Percentiles rank a stretch among this genome's conserved stretches.
These are phyloP conservation scores for Marmota monax DNA, from an alignment of 2,113 vertebrate genomes.

Conservation along the genomic window DNA sequence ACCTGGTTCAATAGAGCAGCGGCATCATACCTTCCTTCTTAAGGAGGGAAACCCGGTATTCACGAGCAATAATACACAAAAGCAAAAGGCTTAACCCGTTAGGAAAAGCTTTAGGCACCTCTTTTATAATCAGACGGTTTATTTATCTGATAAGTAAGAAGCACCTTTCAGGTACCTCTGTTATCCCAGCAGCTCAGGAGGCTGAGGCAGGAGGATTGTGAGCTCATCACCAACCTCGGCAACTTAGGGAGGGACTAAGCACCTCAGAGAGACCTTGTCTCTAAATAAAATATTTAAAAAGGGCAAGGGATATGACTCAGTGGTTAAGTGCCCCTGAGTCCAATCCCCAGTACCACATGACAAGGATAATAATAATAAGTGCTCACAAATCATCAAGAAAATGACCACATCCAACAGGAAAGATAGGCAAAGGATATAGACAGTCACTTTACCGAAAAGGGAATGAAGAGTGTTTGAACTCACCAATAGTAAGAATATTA, in stretches of 20 bases:
- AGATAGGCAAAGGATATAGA: background rate
- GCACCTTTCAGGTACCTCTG: background rate
- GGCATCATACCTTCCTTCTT: background rate
- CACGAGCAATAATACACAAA: background rate
- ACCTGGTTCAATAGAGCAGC: background rate
- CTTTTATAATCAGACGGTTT: background rate
- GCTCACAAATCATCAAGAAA: background rate
- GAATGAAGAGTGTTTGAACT: background rate
- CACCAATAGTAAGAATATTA: background rate
- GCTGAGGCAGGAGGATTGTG: no score
- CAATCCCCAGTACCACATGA: no score
- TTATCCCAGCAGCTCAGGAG: no score
- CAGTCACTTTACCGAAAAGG: background rate
- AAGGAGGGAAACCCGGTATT: background rate
- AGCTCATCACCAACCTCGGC: no score
- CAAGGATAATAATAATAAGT: no score
- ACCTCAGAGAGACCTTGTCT: no score
- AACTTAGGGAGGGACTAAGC: no score
- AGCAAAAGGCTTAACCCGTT: background rate
- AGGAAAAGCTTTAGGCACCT: background rate
- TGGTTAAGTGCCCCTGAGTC: no score
- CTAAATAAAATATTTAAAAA: no score
- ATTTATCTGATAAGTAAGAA: constrained; percentile 28
- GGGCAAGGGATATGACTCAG: no score
- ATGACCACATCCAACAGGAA: background rate